A percentile compares a stretch with the other conserved stretches of the same genome.
phyloP scores from a whole-genome alignment of 2,797 vertebrate genomes.

The Callimico goeldii region DNA sequence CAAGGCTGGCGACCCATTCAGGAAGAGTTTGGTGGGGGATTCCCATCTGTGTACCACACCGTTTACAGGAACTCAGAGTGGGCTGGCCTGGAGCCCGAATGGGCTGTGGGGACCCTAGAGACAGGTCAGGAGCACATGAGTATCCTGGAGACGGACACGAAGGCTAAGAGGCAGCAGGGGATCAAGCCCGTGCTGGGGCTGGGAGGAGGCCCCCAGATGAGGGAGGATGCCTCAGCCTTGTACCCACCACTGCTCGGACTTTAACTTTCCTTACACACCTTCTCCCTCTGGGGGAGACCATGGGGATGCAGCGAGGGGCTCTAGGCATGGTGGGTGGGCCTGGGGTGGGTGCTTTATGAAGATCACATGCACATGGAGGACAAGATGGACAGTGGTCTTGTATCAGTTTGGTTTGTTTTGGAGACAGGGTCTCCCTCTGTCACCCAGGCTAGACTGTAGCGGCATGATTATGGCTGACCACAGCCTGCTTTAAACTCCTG shows the following conservation, averaged over 20 bases:
- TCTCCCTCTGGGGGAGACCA: accelerated
- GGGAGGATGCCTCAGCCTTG: accelerated
- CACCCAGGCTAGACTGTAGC: background rate
- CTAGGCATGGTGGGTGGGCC: accelerated
- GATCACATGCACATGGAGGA: background rate
- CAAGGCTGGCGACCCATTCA: accelerated
- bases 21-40: background rate
- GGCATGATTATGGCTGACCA: background rate
- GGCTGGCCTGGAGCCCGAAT: accelerated
- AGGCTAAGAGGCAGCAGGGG: too few relatives aligned
- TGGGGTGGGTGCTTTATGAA: background rate
- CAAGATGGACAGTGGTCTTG: accelerated
- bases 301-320: accelerated
- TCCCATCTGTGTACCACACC: accelerated
- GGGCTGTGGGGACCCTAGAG: accelerated
- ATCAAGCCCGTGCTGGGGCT: accelerated
- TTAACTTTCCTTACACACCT: accelerated
- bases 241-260: accelerated
- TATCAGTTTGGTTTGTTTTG: background rate
- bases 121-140: accelerated
- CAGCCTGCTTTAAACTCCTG: background rate
- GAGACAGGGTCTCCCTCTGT: background rate
- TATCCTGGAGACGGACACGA: accelerated
- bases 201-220: accelerated
- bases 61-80: accelerated